Evolutionary conservation across 2,888 invertebrate species (phyloP).

Genomic region (Calameuta idolon): DNA sequence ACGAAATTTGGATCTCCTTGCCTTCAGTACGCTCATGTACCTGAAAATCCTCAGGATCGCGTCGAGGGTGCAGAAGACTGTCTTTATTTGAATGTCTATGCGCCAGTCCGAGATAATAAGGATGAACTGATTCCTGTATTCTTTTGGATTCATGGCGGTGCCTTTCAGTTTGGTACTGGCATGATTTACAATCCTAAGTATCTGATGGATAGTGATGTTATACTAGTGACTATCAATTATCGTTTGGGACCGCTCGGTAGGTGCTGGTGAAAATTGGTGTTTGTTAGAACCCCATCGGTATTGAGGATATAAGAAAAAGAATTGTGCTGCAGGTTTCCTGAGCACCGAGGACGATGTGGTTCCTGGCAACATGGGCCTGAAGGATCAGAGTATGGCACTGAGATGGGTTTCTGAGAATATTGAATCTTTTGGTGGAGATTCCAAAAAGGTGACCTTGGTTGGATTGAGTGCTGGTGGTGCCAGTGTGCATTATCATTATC

Average conservation of each 20-base stretch:
- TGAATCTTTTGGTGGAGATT: conserved; percentile 78
- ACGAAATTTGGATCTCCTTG: conserved; percentile 30
- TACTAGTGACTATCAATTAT: conserved; percentile 79
- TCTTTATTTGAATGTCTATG: conserved; percentile 41
- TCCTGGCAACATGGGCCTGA: conserved; percentile 80
- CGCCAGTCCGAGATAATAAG: conserved; percentile 10
- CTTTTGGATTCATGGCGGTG: conserved; percentile 62
- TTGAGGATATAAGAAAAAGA: neutral
- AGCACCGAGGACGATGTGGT: conserved; percentile 78
- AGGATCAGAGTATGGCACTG: conserved; percentile 79
- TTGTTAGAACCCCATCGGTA: neutral
- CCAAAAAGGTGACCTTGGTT: conserved; percentile 75
- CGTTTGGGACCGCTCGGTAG: conserved; percentile 79
- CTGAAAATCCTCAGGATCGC: conserved; percentile 24
- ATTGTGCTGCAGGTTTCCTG: conserved; percentile 72
- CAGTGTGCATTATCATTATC: conserved; percentile 79
- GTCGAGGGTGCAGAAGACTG: conserved; percentile 40
- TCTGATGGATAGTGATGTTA: conserved; percentile 75
- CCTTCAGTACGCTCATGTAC: conserved; percentile 33
- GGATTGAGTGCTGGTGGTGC: conserved; percentile 83
- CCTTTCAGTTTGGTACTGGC: conserved; percentile 73
- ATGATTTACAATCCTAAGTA: conserved; percentile 48
- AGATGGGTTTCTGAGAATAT: conserved; percentile 80
- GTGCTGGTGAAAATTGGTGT: conserved; percentile 21
- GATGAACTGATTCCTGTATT: conserved; percentile 50